Evolutionary conservation across 2,888 invertebrate genomes (phyloP), one percentile per base, ranked within the genome.

Genomic region (Pseudoips prasinana): DNA sequence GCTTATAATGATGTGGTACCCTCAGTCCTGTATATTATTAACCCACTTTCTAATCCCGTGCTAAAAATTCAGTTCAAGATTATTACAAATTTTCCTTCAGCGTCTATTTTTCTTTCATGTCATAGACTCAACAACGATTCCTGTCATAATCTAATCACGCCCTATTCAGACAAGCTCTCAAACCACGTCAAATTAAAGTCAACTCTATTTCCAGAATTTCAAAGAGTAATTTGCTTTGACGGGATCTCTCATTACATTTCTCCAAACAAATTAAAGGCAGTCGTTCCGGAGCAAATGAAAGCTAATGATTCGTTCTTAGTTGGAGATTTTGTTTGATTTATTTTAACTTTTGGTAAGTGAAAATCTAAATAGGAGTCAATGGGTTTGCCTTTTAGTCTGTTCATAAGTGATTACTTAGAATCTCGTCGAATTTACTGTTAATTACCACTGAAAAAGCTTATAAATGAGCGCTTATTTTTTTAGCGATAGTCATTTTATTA

Each of bases 111-210:
- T 25, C 34, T 38, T 38, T 39, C 23, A 36, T 24, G 8, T 41
- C 40, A 39, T 35, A 36, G 33, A 32, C 34, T 25, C 40, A 42
- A 39, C 34, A 42, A 41, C 31, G 34, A 50, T 38, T 39, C 34
- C 40, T 48, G 43, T 44, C 45, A 47, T 50, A 46, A 55, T 50
- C 48, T 48, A 52, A 64, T 63, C 54, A 59, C 31, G 39, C 22
- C 29, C 43, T 33, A 54, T 61, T 63, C 49, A 54, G 43, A 42
- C 29, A 26, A 36, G 8, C 11, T 33, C 29, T 29, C 22, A 33
- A 26, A 33, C 10, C 8, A 8, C 25, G 20, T 7, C 33, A 48
- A 38, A 22, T 39, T 49, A 62, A 38, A 48, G 20, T 37, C 41
- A 39, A 40, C 47, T 40, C 30, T 57, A 44, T 35, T 1, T n/a